These are phyloP conservation scores for Bucco capensis DNA, from an alignment of 2,113 vertebrate genomes.

Conservation along the genomic window DNA sequence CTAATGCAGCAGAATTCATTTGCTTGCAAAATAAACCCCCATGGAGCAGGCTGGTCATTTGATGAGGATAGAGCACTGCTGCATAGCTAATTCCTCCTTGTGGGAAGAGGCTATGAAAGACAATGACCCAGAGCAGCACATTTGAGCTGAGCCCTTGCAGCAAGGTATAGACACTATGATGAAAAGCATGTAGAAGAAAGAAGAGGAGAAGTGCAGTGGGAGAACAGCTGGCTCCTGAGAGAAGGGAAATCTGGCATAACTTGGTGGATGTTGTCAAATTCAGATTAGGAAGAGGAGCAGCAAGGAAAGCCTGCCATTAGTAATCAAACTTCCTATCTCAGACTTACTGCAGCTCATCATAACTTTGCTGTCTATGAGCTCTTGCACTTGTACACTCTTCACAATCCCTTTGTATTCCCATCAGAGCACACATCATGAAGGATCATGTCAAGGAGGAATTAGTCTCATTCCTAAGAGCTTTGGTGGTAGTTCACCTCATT, in stretches of 20 bases:
- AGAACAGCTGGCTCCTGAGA: not conserved
- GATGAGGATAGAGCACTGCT: not conserved
- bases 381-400: not conserved
- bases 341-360: not conserved
- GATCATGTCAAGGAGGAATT: not conserved
- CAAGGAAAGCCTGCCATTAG: not conserved
- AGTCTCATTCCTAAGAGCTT: not conserved
- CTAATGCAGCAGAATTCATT: not conserved
- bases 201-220: not conserved
- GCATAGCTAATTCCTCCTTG: not conserved
- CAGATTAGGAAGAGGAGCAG: not conserved
- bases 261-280: not conserved
- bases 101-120: not conserved
- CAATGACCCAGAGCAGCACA: not conserved
- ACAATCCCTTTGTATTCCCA: not conserved
- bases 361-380: not conserved
- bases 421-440: rapidly evolving
- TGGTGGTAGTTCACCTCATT: not conserved
- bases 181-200: not conserved
- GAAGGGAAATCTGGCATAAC: not conserved
- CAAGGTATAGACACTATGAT: rapidly evolving
- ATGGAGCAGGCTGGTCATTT: not conserved
- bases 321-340: not conserved
- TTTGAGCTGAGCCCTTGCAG: not conserved
- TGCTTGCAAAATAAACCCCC: not conserved